These are phyloP conservation scores for Lottia scabra DNA, from an alignment of 2,888 invertebrate genomes.

Conservation along the genomic window DNA sequence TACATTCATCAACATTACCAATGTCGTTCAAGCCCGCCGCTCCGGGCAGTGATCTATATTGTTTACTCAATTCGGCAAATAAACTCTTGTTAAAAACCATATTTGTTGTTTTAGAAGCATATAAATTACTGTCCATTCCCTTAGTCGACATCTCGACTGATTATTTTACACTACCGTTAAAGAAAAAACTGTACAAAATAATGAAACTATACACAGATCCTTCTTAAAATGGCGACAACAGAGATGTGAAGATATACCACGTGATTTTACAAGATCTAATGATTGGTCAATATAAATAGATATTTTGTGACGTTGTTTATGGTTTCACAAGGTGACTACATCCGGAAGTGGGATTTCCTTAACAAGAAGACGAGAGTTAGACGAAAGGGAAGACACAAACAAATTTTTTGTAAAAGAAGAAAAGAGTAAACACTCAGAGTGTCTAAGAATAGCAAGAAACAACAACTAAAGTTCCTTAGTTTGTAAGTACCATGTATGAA, in stretches of 20 bases:
- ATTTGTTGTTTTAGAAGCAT: neutral
- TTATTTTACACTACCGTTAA: neutral
- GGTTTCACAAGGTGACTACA: no score
- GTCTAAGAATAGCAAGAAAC: no score
- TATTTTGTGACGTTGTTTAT: neutral
- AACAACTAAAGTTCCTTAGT: no score
- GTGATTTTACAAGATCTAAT: neutral
- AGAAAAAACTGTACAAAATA: neutral
- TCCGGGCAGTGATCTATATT: constrained; percentile 51
- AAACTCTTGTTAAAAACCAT: constrained; percentile 35
- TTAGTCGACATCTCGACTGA: neutral
- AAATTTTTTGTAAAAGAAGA: no score
- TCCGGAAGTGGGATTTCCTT: no score
- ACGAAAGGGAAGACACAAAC: no score
- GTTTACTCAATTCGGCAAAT: constrained; percentile 56
- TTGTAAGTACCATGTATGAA: no score
- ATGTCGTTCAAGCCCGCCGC: constrained; percentile 53
- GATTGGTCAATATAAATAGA: neutral
- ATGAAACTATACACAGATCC: neutral
- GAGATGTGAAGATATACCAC: neutral
- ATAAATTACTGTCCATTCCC: neutral
- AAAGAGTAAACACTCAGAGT: no score
- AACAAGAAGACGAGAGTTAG: no score
- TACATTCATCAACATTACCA: constrained; percentile 44
- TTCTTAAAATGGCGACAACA: neutral